Base-by-base conservation (phyloP, 1,140 invertebrate genomes). In the Dryas iulia region DNA sequence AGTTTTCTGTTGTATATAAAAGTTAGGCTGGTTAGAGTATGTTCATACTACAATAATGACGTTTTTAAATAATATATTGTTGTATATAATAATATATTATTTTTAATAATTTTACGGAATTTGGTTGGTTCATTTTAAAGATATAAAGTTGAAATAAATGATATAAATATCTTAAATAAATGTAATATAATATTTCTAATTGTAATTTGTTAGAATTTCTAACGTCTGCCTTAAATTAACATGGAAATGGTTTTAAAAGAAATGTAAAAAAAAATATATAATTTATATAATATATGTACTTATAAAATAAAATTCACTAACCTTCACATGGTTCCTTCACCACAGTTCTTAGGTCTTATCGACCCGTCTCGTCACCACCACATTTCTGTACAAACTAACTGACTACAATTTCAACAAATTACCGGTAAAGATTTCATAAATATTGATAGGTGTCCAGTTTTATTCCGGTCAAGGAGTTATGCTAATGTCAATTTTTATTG, bases 401-500 rank as follows among this genome's bases (percentile, higher is more conserved):
- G 24, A 47, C 39, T 62, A 61, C 23, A 72, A 68, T 53, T 79
- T 78, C 77, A 66, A 66, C 68, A 69, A 76, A 77, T 78, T 63
- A 76, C 73, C 70, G 33, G 73, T 72, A 69, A 76, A 64, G 59
- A 74, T 77, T 82, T 76, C 71, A 91, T 89, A 88, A 87, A 89
- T 89, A 91, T 91, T 89, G 80, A 89, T 91, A 84, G 84, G 81
- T 83, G 76, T 78, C 82, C 81, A 76, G 82, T 84, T 79, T 74
- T 73, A 75, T 67, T 81, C 84, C 79, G 85, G 89, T 89, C 87
- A 91, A 91, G 89, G 87, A 91, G 86, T 87, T 91, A 91, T 91
- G 87, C 77, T 89, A 91, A 89, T 89, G 79, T 71, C 62, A 77
- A 74, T 71, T 68, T 74, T 72, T 77, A 87, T 91, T 89, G 85